Conservation (phyloP, 2,888 invertebrate species). For the Callinectes sapidus region DNA sequence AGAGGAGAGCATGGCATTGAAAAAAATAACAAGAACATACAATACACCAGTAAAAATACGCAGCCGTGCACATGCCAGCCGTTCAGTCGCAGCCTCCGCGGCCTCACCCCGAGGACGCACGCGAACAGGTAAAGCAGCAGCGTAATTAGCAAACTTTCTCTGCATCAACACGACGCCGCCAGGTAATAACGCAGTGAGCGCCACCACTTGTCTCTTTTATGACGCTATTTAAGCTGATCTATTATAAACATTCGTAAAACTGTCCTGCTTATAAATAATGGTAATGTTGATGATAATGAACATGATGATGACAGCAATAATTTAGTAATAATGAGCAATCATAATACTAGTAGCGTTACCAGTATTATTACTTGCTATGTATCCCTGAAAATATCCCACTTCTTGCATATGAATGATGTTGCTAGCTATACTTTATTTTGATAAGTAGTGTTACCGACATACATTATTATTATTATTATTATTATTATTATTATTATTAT, state of each 20-base stretch:
- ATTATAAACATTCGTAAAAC: background rate
- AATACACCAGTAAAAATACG: background rate
- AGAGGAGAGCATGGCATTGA: background rate
- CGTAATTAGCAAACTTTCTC: constrained; percentile 31
- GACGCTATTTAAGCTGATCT: constrained; percentile 26
- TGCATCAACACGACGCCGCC: background rate
- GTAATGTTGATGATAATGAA: too few species aligned
- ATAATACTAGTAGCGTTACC: background rate
- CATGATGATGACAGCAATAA: background rate
- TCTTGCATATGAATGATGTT: background rate
- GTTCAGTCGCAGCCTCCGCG: background rate
- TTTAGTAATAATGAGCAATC: too few species aligned
- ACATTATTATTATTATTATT: background rate
- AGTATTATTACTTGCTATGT: background rate
- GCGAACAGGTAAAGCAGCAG: constrained; percentile 11
- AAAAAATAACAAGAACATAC: background rate
- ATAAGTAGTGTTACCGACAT: background rate
- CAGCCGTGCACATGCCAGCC: background rate
- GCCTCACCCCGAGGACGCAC: background rate
- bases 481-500: background rate
- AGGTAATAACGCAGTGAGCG: constrained; percentile 18
- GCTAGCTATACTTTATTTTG: background rate
- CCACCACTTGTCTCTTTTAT: constrained; percentile 36
- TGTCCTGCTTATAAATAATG: too few species aligned
- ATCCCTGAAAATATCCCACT: background rate